phyloP scores from a whole-genome alignment of 2,113 vertebrate species.

The Entosphenus tridentatus region DNA sequence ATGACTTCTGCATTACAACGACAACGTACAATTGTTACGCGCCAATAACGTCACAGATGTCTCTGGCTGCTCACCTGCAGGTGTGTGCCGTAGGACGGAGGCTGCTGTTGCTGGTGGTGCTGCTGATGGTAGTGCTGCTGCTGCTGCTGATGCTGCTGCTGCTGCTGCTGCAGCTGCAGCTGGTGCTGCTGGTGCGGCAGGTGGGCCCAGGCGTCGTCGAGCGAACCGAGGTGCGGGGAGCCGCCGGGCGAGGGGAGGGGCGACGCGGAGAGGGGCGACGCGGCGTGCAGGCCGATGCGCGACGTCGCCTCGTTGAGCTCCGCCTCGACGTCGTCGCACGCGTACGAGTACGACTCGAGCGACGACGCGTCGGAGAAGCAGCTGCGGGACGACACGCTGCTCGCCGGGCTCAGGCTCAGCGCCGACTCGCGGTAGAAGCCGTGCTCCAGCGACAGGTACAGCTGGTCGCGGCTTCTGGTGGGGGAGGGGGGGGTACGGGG shows the following conservation, averaged over 20 bases:
- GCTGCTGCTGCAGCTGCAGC: too few species aligned
- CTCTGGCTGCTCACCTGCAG: too few species aligned
- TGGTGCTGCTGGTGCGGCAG: too few species aligned
- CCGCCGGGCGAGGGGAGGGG: constrained; percentile 24
- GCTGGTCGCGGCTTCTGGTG: constrained; percentile 23
- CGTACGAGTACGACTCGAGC: constrained; percentile 43
- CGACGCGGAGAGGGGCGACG: constrained; percentile 12
- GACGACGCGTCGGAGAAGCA: constrained; percentile 53
- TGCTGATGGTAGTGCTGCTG: too few species aligned
- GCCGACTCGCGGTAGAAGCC: constrained; percentile 56
- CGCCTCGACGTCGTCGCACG: constrained; percentile 49
- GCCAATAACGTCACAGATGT: too few species aligned
- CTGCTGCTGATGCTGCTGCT: too few species aligned
- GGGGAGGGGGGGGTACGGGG: too few species aligned
- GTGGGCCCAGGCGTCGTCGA: background rate
- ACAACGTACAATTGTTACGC: too few species aligned
- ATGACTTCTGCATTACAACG: too few species aligned
- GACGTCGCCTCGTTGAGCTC: constrained; percentile 42
- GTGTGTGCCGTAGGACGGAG: too few species aligned
- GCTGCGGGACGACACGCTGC: constrained; percentile 55
- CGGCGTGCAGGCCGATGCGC: constrained; percentile 30
- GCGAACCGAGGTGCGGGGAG: constrained; percentile 22
- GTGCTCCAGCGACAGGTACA: constrained; percentile 47
- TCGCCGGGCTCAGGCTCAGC: constrained; percentile 54
- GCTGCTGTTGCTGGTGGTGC: too few species aligned